Evolutionary conservation across 1,140 invertebrate species (phyloP).

Genomic region (Atta colombica): DNA sequence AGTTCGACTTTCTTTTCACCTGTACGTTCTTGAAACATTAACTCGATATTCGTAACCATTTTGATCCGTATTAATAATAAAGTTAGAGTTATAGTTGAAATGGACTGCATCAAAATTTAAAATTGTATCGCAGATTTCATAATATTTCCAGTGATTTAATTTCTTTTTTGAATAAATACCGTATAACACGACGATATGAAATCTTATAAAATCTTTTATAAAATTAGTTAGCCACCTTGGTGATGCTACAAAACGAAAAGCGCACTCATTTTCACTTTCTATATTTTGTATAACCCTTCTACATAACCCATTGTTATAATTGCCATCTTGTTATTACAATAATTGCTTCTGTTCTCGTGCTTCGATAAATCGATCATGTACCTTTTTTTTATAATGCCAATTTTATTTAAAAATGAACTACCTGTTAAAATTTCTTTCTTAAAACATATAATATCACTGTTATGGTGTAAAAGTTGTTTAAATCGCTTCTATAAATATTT

Average conservation of each 20-base stretch:
- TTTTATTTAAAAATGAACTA: background rate
- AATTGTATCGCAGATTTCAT: background rate
- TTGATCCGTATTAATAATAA: slow-evolving; percentile 14
- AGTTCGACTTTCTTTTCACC: slow-evolving; percentile 8
- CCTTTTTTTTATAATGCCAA: background rate
- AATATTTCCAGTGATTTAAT: background rate
- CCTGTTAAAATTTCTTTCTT: background rate
- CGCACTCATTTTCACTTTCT: background rate
- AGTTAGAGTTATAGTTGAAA: slow-evolving; percentile 21
- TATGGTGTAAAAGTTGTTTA: background rate
- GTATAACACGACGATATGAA: background rate
- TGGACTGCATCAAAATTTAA: background rate
- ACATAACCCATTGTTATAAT: background rate
- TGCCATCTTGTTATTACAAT: background rate
- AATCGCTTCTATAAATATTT: background rate
- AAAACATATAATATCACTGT: background rate
- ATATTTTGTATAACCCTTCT: too few species aligned
- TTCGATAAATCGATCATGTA: slow-evolving; percentile 8
- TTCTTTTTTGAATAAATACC: slow-evolving; percentile 19
- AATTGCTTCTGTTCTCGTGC: background rate
- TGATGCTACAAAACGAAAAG: slow-evolving; percentile 12
- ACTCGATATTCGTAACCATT: background rate
- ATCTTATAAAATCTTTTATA: background rate
- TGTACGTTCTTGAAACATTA: slow-evolving; percentile 21
- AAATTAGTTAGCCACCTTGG: background rate